A percentile compares a stretch with the other conserved stretches of the same genome.
Evolutionary conservation across 2,797 vertebrate species (phyloP).

Genomic region (Rhinatrema bivittatum): DNA sequence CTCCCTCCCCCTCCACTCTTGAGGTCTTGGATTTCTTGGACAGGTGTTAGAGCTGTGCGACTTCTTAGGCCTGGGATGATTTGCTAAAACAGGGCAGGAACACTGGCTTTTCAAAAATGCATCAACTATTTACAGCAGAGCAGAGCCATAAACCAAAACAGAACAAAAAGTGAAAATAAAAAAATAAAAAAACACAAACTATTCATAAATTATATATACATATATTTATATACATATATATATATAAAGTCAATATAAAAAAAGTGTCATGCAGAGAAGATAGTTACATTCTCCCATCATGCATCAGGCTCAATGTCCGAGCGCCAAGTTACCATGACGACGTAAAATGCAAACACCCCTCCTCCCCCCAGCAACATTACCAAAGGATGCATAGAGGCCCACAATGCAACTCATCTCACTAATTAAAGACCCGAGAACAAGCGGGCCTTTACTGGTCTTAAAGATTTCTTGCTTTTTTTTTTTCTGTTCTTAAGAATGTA

Average conservation of each 20-base stretch:
- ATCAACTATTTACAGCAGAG: slow-evolving; percentile 69
- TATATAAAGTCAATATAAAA: slow-evolving; percentile 35
- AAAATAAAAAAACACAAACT: too few relatives aligned
- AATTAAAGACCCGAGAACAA: slow-evolving; percentile 71
- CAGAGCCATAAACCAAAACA: slow-evolving; percentile 46
- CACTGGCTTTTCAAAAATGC: slow-evolving; percentile 69
- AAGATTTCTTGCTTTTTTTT: slow-evolving; percentile 55
- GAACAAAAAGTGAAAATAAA: slow-evolving; percentile 24
- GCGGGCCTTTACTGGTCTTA: slow-evolving; percentile 75
- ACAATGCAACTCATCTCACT: slow-evolving; percentile 88
- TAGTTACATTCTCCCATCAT: slow-evolving; percentile 94
- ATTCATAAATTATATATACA: slow-evolving; percentile 12
- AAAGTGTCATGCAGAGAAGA: slow-evolving; percentile 82
- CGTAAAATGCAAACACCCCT: slow-evolving; percentile 84
- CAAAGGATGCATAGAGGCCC: slow-evolving; percentile 96
- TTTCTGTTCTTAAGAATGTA: slow-evolving; percentile 66
- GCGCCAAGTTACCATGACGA: slow-evolving; percentile 88
- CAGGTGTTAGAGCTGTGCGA: slow-evolving; percentile 55
- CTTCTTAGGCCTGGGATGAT: slow-evolving; percentile 39
- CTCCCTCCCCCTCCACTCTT: slow-evolving; percentile 4
- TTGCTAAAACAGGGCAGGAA: slow-evolving; percentile 75
- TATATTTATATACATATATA: slow-evolving; percentile 8
- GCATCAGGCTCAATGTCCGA: slow-evolving; percentile 81
- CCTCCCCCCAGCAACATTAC: slow-evolving; percentile 95
- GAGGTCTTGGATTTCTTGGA: slow-evolving; percentile 31